Base-by-base conservation (phyloP, 2,888 invertebrate genomes). In the Machimus atricapillus region DNA sequence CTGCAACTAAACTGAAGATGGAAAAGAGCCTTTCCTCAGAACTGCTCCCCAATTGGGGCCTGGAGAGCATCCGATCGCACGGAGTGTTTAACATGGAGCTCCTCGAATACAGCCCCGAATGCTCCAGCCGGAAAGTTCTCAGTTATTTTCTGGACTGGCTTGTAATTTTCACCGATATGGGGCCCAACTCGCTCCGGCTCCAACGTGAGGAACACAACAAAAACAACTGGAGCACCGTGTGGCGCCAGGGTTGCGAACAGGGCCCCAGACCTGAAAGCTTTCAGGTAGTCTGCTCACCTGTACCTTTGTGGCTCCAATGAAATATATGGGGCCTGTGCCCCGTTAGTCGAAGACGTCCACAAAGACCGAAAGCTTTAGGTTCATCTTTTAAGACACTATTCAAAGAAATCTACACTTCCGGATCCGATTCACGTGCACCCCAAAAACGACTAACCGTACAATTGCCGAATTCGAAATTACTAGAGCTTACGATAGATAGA, bases 1-100 rank as follows among this genome's bases (percentile, higher is more conserved):
- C 87, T 88, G 87, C 87, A 85, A 74, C 88, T 87, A 81, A 86
- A 88, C 88, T 87, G 78, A 34, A 86, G 87, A 87, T 83, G n/a
- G 40, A 66, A n/a, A 83, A 40, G 43, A 73, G 66, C 83, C 37
- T 83, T 66, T 12, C 66, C 83, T 73, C 66, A 66, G 43, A 27
- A 79, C 52, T 19, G 73, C 14, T 56, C 81, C 83, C 31, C 19
- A 66, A 37, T 14, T 34, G 73, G 73, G 73, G 73, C 66, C 66
- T 66, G 83, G 83, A 83, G 83, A 83, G 66, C 58, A 83, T 43
- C 83, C 73, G 31, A 73, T 66, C 37, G 31, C 66, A 58, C 66
- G n/a, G 66, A 52, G 14, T 52, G 46, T 12, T 46, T 14, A 73
- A 66, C 34, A n/a, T 81, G 46, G 46, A 56, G 81, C 56, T 19